Evolutionary conservation across 2,797 vertebrate genomes (phyloP), one percentile per base, ranked within the genome.

Genomic region (Alca torda): DNA sequence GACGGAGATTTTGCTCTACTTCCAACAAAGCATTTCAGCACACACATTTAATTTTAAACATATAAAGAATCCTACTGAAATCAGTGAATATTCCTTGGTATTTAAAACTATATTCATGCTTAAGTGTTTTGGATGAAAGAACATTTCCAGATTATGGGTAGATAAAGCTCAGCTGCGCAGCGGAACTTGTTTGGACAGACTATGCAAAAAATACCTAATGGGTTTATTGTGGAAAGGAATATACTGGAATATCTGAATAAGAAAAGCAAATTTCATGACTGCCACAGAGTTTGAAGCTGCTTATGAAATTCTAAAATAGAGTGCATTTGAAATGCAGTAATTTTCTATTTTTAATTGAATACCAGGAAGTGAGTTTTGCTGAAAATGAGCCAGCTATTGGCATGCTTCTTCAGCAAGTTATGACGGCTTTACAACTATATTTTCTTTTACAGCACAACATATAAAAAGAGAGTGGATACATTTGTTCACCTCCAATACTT

Each of bases 401-500:
- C 81, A 56, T 60, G 84, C 16, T 64, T 76, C 73, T 74, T 90
- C 25, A 76, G 68, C 79, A 90, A 88, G 50, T 61, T 79, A 61
- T 84, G 68, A 48, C n/a, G 80, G 81, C 74, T 82, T 89, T 87
- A 70, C 68, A 77, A 53, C 68, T 95, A 93, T 86, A 81, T 73
- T 97, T 95, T 95, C 65, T 90, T 96, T 91, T 96, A 75, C 88
- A 98, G 87, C 74, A 82, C n/a, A 48, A 85, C 84, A 79, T 91
- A 90, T 70, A 80, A 95, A 96, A 98, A 96, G 89, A 96, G 87
- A 95, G 77, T 73, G 80, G 93, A 97, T 84, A 94, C 51, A 17
- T 95, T 97, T 93, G 94, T 97, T 93, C 91, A 89, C 31, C 80
- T 96, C 4, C 28, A 90, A 53, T 76, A 69, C 67, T 96, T 96